phyloP scores from a whole-genome alignment of 2,113 vertebrate species.

The Atherinomorus stipes region DNA sequence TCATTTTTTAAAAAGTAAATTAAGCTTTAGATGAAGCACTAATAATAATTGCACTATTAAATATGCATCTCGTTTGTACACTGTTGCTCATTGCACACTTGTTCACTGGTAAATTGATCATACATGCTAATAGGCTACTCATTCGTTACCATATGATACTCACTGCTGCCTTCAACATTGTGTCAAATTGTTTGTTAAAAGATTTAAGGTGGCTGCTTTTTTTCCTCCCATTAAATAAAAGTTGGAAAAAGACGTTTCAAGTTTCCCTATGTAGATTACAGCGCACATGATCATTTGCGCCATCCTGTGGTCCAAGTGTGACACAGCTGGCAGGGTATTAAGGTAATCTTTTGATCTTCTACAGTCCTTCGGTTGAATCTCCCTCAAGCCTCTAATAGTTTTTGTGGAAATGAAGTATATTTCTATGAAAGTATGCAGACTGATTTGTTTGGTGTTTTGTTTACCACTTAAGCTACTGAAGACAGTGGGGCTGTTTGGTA shows the following conservation, averaged over 20 bases:
- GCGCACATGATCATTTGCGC: neutral
- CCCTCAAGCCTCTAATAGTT: neutral
- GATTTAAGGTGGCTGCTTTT: neutral
- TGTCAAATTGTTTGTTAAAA: slow-evolving; percentile 21
- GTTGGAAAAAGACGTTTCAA: neutral
- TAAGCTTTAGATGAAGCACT: neutral
- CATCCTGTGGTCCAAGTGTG: slow-evolving; percentile 26
- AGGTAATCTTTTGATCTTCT: slow-evolving; percentile 62
- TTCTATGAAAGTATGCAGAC: slow-evolving; percentile 57
- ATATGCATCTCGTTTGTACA: neutral
- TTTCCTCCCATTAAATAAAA: neutral
- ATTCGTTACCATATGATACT: neutral
- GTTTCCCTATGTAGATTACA: too few species aligned
- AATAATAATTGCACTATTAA: slow-evolving; percentile 1
- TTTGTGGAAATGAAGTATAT: slow-evolving; percentile 41
- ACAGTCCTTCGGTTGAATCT: neutral
- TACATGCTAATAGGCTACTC: neutral
- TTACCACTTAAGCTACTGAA: slow-evolving; percentile 82
- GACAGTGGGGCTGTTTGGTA: slow-evolving; percentile 73
- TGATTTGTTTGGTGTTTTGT: slow-evolving; percentile 67
- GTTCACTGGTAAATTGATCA: neutral
- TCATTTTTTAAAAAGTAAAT: neutral
- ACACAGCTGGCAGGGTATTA: neutral
- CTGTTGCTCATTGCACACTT: neutral
- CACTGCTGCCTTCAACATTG: slow-evolving; percentile 12